Percentiles rank a stretch among this genome's conserved stretches.
Evolutionary conservation across 92 coral and sea anemone genomes (phyloP).

Genomic region (Phenganax stokvisi): DNA sequence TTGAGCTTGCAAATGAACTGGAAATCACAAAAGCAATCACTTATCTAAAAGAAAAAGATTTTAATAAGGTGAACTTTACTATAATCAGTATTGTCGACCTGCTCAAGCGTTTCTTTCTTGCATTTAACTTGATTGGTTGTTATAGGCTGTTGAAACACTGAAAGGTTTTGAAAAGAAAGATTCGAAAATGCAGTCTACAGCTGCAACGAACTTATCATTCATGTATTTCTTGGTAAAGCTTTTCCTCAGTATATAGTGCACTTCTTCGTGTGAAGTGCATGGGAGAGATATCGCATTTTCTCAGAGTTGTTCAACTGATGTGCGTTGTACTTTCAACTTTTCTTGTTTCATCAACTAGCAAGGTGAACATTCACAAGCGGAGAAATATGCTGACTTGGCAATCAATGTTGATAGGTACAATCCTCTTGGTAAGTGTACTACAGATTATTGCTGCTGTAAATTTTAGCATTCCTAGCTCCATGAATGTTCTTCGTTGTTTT

Average conservation of each 20-base stretch:
- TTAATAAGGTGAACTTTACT: conserved; percentile 59
- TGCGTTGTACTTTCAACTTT: neutral
- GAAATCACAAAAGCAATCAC: conserved; percentile 97
- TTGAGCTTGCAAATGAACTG: conserved; percentile 92
- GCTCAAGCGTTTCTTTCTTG: neutral
- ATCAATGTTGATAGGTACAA: conserved; percentile 92
- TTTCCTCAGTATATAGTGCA: too few species aligned
- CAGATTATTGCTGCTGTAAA: too few species aligned
- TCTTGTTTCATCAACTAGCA: conserved; percentile 45
- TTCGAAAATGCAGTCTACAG: conserved; percentile 93
- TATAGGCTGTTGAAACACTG: conserved; percentile 83
- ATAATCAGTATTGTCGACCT: neutral
- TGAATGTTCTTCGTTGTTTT: neutral
- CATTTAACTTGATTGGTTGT: neutral
- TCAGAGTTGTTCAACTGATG: neutral
- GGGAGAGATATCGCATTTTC: neutral
- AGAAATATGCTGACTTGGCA: conserved; percentile 93
- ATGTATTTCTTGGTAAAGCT: conserved; percentile 79
- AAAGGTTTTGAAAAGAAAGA: conserved; percentile 98
- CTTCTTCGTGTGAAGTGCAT: too few species aligned
- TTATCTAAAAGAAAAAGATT: conserved; percentile 88
- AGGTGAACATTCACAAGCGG: conserved; percentile 86
- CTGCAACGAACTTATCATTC: conserved; percentile 92
- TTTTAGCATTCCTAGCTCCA: neutral
- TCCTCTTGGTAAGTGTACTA: conserved; percentile 68